Base-by-base conservation (phyloP, 2,113 vertebrate genomes). In the Nyctereutes procyonoides region DNA sequence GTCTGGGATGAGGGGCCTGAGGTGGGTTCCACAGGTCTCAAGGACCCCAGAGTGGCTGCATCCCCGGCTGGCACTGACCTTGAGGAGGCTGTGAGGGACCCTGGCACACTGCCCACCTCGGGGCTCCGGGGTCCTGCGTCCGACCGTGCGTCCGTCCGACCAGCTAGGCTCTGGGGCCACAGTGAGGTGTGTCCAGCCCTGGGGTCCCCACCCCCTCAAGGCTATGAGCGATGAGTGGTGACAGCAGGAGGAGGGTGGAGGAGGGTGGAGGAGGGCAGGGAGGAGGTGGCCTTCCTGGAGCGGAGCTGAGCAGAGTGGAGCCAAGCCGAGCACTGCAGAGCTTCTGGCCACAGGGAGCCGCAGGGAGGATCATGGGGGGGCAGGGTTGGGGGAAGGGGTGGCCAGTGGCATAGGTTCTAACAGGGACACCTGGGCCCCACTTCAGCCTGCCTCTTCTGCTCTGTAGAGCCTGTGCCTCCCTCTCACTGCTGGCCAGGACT, bases 131-230 rank as follows among this genome's bases (percentile, higher is more conserved):
- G 95, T 97, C 97, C 84, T 88, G 97, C 0, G 94, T 97, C 97
- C 85, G n/a, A 96, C 93, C 0, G 94, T 85, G 58, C n/a, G 88
- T 97, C 97, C 55, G 94, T 97, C 93, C 22, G 88, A 83, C 94
- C 71, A 13, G 94, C 93, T 82, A 88, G 94, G 82, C 81, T 97
- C 94, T 90, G 94, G 87, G 88, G 87, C 97, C 80, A 92, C 43
- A 1, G 83, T 97, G 97, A 87, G 92, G 96, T 96, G 97, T 96
- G 98, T 98, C 97, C 95, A 96, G 94, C 79, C 62, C 90, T 73
- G 94, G 96, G 98, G 97, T 97, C 92, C 95, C 98, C 97, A 98
- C 98, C 97, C 97, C 95, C 94, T 95, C 0, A 28, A 97, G 95
- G 92, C 90, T 77, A 15, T 82, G 90, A 90, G 60, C n/a, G 48